Conservation (phyloP, 2,888 invertebrate genomes). For the Matsumyia berberina region DNA sequence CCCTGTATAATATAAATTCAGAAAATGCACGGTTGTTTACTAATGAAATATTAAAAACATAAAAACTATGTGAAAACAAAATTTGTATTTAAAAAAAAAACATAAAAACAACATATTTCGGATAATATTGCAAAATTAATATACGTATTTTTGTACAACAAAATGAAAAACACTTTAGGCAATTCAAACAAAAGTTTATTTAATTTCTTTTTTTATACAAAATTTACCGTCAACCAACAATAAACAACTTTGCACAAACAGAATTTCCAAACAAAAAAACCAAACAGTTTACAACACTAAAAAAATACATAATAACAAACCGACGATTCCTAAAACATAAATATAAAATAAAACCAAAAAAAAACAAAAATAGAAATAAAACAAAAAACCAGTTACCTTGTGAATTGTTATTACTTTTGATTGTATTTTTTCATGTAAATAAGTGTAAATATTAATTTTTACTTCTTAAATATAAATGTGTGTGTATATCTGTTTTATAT, state of each 20-base stretch:
- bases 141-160: constrained; percentile 75
- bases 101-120: constrained; percentile 57
- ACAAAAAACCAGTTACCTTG: constrained; percentile 36
- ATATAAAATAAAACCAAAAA: constrained; percentile 11
- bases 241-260: constrained; percentile 32
- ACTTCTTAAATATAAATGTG: constrained; percentile 42
- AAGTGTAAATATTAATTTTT: constrained; percentile 51
- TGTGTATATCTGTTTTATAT: constrained; percentile 19
- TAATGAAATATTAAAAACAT: constrained; percentile 59
- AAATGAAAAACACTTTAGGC: constrained; percentile 59
- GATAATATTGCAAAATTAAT: constrained; percentile 70
- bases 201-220: constrained; percentile 7
- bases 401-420: constrained; percentile 46
- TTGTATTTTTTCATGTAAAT: constrained; percentile 55
- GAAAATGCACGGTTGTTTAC: constrained; percentile 78
- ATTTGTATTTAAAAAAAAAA: constrained; percentile 58
- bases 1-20: constrained; percentile 71
- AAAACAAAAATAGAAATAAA: constrained; percentile 22
- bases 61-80: constrained; percentile 62
- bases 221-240: constrained; percentile 8
- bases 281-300: constrained; percentile 7
- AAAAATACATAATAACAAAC: constrained; percentile 24
- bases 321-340: constrained; percentile 43
- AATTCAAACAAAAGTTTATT: constrained; percentile 40
- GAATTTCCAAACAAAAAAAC: constrained; percentile 2